Conservation (phyloP, 35 echinoderm and acorn worm genomes). For the Ptychodera flava region DNA sequence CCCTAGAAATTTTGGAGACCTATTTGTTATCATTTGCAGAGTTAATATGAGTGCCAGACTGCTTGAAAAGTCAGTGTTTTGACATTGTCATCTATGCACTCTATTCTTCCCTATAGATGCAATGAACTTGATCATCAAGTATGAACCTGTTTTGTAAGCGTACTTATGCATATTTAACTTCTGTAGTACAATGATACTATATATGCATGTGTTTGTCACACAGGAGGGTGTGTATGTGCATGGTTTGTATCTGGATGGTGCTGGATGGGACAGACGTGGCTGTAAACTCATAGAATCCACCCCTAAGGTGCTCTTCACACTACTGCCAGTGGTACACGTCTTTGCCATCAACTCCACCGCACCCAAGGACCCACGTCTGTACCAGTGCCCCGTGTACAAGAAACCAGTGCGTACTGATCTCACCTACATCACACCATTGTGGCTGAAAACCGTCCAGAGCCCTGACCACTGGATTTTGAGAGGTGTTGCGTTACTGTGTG, state of each 20-base stretch:
- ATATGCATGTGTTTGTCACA: no score
- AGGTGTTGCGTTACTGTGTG: slow-evolving; percentile 66
- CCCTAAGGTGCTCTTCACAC: slow-evolving; percentile 82
- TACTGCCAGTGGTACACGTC: slow-evolving; percentile 89
- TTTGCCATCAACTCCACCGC: slow-evolving; percentile 98
- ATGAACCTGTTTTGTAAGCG: not conserved
- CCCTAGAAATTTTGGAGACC: no score
- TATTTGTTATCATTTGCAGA: not conserved
- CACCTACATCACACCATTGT: slow-evolving; percentile 76
- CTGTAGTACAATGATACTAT: no score
- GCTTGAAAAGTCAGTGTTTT: not conserved
- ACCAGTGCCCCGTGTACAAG: slow-evolving; percentile 76
- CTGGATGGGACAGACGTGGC: slow-evolving; percentile 73
- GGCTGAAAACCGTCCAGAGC: slow-evolving; percentile 73
- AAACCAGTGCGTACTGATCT: slow-evolving; percentile 73
- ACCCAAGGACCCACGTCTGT: slow-evolving; percentile 72
- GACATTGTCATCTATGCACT: not conserved
- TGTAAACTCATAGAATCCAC: slow-evolving; percentile 81
- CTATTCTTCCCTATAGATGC: not conserved
- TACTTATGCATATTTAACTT: not conserved
- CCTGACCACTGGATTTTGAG: slow-evolving; percentile 96
- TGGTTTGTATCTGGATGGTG: slow-evolving; percentile 85
- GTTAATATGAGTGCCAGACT: not conserved
- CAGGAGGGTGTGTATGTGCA: slow-evolving; percentile 98
- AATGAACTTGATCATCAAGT: not conserved